These are phyloP conservation scores for Lophotriccus pileatus DNA, from an alignment of 2,797 vertebrate genomes.

Conservation along the genomic window DNA sequence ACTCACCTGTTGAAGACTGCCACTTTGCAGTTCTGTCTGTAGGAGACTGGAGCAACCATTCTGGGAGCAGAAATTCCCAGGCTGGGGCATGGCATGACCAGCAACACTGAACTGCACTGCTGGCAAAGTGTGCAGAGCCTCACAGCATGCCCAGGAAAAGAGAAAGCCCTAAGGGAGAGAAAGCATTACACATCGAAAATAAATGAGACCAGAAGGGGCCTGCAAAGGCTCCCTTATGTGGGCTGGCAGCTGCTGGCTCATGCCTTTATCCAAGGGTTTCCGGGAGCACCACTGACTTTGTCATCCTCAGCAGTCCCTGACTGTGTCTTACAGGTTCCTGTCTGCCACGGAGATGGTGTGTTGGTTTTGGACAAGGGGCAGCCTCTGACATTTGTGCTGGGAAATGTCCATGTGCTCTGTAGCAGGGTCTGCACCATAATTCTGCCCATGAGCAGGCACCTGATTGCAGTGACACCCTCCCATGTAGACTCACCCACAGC, in stretches of 20 bases:
- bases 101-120: not conserved
- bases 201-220: not conserved
- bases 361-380: not conserved
- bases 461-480: not conserved
- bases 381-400: not conserved
- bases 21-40: not conserved
- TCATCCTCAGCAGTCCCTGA: not conserved
- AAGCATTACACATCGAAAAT: conserved; percentile 3
- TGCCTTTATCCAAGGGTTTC: not conserved
- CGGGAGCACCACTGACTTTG: not conserved
- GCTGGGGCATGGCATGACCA: not conserved
- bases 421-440: not conserved
- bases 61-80: not conserved
- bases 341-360: not conserved
- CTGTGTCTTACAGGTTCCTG: not conserved
- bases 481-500: fast-evolving
- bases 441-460: fast-evolving
- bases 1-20: not conserved
- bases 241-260: not conserved
- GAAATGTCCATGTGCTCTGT: fast-evolving
- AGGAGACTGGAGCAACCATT: not conserved
- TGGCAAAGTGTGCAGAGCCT: not conserved
- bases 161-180: not conserved
- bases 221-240: not conserved
- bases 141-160: not conserved